These are phyloP conservation scores for Ptiloglossa arizonensis DNA, from an alignment of 1,140 invertebrate genomes.

Conservation along the genomic window DNA sequence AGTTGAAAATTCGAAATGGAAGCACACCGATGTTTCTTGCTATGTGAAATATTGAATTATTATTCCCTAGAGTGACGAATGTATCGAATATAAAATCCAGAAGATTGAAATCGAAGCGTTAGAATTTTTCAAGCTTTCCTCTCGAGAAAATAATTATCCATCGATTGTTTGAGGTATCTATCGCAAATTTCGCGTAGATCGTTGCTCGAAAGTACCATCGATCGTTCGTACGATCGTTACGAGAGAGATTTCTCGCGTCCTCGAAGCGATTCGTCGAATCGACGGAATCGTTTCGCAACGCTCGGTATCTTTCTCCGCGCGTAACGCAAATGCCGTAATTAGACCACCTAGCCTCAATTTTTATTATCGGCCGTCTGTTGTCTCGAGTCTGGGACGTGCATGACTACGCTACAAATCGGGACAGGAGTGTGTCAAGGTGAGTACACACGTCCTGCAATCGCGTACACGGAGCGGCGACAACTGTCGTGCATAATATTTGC, in stretches of 20 bases:
- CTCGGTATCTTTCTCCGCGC: constrained; percentile 13
- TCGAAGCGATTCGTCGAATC: neutral
- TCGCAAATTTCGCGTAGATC: too few species aligned
- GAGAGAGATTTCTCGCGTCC: neutral
- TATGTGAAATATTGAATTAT: too few species aligned
- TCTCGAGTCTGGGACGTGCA: constrained; percentile 54
- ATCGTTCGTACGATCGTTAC: neutral
- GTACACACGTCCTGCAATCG: constrained; percentile 25
- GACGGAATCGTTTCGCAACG: constrained; percentile 21
- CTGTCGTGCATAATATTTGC: constrained; percentile 35
- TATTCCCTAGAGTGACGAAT: too few species aligned
- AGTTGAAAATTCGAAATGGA: too few species aligned
- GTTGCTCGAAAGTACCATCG: neutral
- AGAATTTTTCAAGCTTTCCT: too few species aligned
- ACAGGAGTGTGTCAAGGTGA: constrained; percentile 59
- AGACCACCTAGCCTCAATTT: constrained; percentile 62
- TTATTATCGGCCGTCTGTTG: constrained; percentile 53
- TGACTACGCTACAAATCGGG: constrained; percentile 60
- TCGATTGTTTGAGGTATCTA: too few species aligned
- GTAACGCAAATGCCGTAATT: constrained; percentile 51
- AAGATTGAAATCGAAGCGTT: too few species aligned
- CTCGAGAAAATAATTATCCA: too few species aligned
- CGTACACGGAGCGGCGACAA: constrained; percentile 8
- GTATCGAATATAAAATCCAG: too few species aligned
- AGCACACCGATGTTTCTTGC: too few species aligned